A percentile compares a stretch with the other conserved stretches of the same genome.
Evolutionary conservation across 2,888 invertebrate species (phyloP).

Genomic region (Aspidiotus rigidus): DNA sequence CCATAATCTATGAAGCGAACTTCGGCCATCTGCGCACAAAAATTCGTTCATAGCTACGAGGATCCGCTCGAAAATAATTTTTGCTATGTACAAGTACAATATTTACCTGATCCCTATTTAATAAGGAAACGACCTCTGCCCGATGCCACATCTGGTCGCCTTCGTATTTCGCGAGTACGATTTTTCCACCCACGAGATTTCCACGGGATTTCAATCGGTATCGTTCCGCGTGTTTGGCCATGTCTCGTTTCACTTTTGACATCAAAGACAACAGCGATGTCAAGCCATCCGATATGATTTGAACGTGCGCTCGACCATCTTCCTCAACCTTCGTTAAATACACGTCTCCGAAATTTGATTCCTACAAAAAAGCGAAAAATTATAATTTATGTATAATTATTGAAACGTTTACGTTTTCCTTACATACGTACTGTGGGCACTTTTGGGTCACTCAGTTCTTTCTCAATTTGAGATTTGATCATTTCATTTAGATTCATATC

Average conservation of each 20-base stretch:
- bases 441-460: constrained; percentile 13
- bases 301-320: constrained; percentile 20
- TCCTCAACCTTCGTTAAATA: constrained; percentile 14
- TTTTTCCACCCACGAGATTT: constrained; percentile 8
- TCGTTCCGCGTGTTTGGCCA: neutral
- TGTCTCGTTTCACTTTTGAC: neutral
- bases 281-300: constrained; percentile 10
- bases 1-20: constrained; percentile 25
- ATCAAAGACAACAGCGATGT: neutral
- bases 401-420: too few relatives aligned
- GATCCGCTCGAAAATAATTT: neutral
- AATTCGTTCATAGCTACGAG: neutral
- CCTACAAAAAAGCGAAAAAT: neutral
- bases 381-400: neutral
- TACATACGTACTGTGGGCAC: constrained; percentile 6
- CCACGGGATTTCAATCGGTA: neutral
- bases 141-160: constrained; percentile 13
- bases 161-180: constrained; percentile 10
- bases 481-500: constrained; percentile 11
- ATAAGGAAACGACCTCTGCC: neutral
- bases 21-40: constrained; percentile 15
- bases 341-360: constrained; percentile 7
- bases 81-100: neutral
- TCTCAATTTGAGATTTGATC: neutral
- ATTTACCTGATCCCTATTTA: constrained; percentile 8